Evolutionary conservation across 2,113 vertebrate genomes (phyloP), one percentile per base, ranked within the genome.

Genomic region (Rhynchopsitta pachyrhyncha): DNA sequence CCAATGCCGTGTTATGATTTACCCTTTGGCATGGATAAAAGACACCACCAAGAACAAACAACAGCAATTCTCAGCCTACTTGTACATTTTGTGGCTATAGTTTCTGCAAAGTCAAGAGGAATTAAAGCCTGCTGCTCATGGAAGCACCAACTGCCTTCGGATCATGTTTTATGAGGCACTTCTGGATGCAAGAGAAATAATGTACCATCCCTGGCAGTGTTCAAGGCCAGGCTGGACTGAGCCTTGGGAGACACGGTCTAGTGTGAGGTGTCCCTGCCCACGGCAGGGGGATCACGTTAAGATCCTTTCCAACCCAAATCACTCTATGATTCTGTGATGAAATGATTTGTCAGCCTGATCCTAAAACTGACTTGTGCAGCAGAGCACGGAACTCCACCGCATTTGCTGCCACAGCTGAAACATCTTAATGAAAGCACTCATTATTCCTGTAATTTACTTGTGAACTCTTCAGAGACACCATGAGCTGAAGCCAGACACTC

Each of bases 391-490:
- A 79, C 28, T 73, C 75, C 59, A 90, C 87, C 4, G 66, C 23
- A 46, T 62, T 79, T 46, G 10, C 67, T 85, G 82, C 29, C 49
- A 66, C 41, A 95, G 89, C 37, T 74, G 82, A 92, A 97, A 73
- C 6, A 46, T 46, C 78, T 79, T 87, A 82, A 91, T 87, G 79
- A 94, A 92, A 85, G 59, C 39, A 74, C 63, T 74, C 71, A 46
- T 95, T 92, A 86, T 62, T 91, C 91, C 76, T 70, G 37, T 74
- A 80, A 86, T 91, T 93, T 96, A 87, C 53, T 90, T 93, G 47
- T 86, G 60, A 93, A 70, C 75, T 83, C 90, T 77, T 88, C 53
- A 92, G 87, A 92, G 71, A 83, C 49, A 66, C 47, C 35, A 76
- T 53, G 78, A 90, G 46, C 41, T 63, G 63, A 88, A 96, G 59